These are phyloP conservation scores for Ceratotherium simum DNA, from an alignment of 2,113 vertebrate species.

Conservation along the genomic window DNA sequence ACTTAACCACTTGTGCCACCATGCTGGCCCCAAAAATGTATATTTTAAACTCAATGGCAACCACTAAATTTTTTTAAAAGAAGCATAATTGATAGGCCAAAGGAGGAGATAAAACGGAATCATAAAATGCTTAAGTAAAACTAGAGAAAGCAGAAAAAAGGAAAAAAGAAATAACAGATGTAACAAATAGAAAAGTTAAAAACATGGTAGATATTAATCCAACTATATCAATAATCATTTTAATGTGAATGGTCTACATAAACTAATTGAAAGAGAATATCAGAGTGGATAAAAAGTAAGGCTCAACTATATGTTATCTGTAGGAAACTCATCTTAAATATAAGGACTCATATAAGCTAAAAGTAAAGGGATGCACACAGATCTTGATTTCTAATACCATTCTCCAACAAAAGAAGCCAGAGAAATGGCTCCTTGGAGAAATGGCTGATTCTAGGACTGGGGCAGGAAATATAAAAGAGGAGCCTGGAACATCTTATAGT, in stretches of 20 bases:
- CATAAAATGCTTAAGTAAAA: not conserved
- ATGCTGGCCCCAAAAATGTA: not conserved
- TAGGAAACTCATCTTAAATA: not conserved
- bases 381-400: not conserved
- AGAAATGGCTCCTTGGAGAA: not conserved
- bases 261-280: not conserved
- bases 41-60: not conserved
- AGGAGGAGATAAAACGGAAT: not conserved
- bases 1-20: no score
- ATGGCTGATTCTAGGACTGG: not conserved
- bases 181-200: not conserved
- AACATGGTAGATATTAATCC: not conserved
- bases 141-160: not conserved
- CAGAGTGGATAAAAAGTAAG: not conserved
- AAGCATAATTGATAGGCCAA: not conserved
- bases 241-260: not conserved
- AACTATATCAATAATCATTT: not conserved
- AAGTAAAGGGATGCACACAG: not conserved
- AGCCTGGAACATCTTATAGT: not conserved
- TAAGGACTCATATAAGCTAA: not conserved
- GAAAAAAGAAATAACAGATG: not conserved
- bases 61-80: not conserved
- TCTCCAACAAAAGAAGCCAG: not conserved
- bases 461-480: not conserved
- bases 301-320: not conserved